Percentiles rank a stretch among this genome's conserved stretches.
Evolutionary conservation across 2,797 vertebrate genomes (phyloP).

Genomic region (Anas flavirostris): DNA sequence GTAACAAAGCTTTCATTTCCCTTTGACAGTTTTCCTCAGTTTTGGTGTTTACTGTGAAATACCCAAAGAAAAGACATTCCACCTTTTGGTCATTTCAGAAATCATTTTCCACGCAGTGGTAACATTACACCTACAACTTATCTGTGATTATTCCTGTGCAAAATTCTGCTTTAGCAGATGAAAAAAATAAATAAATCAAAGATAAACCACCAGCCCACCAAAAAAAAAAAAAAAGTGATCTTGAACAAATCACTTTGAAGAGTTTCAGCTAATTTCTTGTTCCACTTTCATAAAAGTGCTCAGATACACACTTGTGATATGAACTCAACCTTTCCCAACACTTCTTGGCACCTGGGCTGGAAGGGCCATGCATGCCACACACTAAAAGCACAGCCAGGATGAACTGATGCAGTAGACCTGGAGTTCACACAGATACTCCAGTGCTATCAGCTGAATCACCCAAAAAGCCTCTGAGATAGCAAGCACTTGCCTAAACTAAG

Average conservation of each 20-base stretch:
- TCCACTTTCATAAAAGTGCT: not conserved
- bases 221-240: not conserved
- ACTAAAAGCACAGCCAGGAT: not conserved
- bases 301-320: not conserved
- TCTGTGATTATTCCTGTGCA: not conserved
- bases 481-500: not conserved
- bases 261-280: not conserved
- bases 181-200: not conserved
- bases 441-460: not conserved
- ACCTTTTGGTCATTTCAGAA: not conserved
- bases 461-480: not conserved
- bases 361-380: not conserved
- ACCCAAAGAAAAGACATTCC: not conserved
- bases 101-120: not conserved
- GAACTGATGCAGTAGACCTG: not conserved
- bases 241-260: not conserved
- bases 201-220: accelerated
- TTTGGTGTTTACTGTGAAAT: not conserved
- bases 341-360: not conserved
- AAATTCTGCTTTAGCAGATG: not conserved
- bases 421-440: not conserved
- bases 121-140: not conserved
- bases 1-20: not conserved
- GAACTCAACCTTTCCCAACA: not conserved
- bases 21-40: not conserved